Percentiles rank a stretch among this genome's conserved stretches.
These are phyloP conservation scores for Cliona cf. orientalis DNA, from an alignment of 37 sponge, comb jelly and placozoan genomes.

Conservation along the genomic window DNA sequence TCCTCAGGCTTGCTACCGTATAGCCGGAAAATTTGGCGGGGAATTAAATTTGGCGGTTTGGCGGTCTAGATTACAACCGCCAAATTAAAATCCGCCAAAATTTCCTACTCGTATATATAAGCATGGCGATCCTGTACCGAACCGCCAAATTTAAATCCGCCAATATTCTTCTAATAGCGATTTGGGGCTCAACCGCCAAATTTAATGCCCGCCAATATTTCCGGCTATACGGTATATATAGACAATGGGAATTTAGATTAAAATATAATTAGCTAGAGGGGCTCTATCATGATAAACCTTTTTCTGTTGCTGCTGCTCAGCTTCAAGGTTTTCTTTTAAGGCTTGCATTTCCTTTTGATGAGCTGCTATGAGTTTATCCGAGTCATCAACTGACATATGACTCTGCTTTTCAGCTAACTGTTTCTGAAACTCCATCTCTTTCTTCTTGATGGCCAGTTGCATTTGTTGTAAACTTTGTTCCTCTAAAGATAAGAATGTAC, in stretches of 20 bases:
- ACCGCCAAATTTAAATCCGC: too few species aligned
- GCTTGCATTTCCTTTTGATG: conserved; percentile 22
- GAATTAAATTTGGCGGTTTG: too few species aligned
- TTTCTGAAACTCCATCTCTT: conserved; percentile 7
- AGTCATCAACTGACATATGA: not conserved
- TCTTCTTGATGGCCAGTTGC: not conserved
- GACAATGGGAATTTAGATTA: not conserved
- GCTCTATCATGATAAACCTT: not conserved
- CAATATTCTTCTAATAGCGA: too few species aligned
- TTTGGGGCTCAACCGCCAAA: too few species aligned
- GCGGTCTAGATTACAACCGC: too few species aligned
- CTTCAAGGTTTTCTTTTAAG: not conserved
- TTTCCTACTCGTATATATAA: too few species aligned
- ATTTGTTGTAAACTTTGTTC: not conserved
- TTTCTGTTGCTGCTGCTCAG: conserved; percentile 6
- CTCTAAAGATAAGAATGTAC: not conserved
- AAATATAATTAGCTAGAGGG: not conserved
- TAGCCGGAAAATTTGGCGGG: too few species aligned
- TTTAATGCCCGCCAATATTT: too few species aligned
- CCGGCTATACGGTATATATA: too few species aligned
- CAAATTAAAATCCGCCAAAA: too few species aligned
- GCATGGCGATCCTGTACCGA: too few species aligned
- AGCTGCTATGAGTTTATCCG: not conserved
- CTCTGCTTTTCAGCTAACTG: not conserved
- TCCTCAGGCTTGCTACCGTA: too few species aligned